These are phyloP conservation scores for Rhineura floridana DNA, from an alignment of 2,113 vertebrate genomes.

Conservation along the genomic window DNA sequence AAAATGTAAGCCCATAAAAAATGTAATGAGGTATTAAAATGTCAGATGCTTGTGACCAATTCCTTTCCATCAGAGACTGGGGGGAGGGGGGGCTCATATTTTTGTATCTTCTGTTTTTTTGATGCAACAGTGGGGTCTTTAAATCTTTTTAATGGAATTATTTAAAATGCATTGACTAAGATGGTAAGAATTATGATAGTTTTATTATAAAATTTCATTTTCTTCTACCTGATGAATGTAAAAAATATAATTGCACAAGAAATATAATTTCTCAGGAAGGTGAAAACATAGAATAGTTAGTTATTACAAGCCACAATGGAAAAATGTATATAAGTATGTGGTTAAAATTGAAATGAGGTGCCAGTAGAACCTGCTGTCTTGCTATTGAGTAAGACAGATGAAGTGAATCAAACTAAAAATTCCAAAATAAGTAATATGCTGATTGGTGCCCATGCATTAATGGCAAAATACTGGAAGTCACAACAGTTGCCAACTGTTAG, in stretches of 20 bases:
- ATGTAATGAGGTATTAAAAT: conserved; percentile 54
- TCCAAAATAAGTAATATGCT: too few species aligned
- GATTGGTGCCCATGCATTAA: too few species aligned
- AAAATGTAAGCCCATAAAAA: conserved; percentile 50
- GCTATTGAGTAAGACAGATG: neutral
- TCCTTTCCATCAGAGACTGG: neutral
- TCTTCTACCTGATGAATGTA: neutral
- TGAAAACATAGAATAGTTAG: neutral
- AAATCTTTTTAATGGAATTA: neutral
- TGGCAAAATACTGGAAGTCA: too few species aligned
- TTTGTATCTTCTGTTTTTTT: neutral
- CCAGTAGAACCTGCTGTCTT: neutral
- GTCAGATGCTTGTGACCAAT: conserved; percentile 33
- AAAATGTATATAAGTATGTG: neutral
- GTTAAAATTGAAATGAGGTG: neutral
- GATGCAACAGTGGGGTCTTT: neutral
- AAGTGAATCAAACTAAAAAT: neutral
- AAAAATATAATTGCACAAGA: neutral
- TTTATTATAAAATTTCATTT: neutral
- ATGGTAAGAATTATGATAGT: neutral
- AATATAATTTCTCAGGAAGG: neutral
- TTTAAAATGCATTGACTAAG: neutral
- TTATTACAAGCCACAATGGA: neutral
- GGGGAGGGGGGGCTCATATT: too few species aligned
- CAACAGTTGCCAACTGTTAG: too few species aligned